Evolutionary conservation across 2,888 invertebrate genomes (phyloP), one percentile per base, ranked within the genome.

Genomic region (Pachymerium ferrugineum): DNA sequence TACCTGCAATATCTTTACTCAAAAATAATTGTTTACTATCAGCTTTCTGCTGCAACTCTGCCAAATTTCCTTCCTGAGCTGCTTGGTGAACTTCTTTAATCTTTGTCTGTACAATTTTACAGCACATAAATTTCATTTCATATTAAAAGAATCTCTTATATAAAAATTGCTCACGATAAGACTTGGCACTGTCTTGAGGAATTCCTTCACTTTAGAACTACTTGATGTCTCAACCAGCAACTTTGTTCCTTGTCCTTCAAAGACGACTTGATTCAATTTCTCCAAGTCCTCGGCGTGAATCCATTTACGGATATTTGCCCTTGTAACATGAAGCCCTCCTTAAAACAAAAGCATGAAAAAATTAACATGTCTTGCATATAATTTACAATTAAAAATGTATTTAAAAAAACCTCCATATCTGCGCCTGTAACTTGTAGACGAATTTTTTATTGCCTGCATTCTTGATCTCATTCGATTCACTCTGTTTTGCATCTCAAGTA

Each of bases 301-400:
- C 96, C 96, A 97, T 85, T 95, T 95, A 78, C 95, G 86, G 77
- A 97, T 94, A 81, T 93, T 94, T 77, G 94, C 91, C 74, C 91
- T 88, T 79, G 90, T 92, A 79, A 93, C 89, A 22, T 22, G 22
- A 47, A 47, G 16, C 8, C 47, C 47, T 47, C 47, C 47, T 47
- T n/a, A n/a, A n/a, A n/a, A n/a, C n/a, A n/a, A n/a, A 47, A 16
- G 47, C 47, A 47, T 47, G 2, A 47, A 8, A 19, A 16, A 3
- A 47, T 22, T 22, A 47, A 47, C n/a, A n/a, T n/a, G n/a, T n/a
- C n/a, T n/a, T n/a, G n/a, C n/a, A n/a, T n/a, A n/a, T n/a, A n/a
- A n/a, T n/a, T n/a, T n/a, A n/a, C n/a, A n/a, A n/a, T n/a, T n/a
- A n/a, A n/a, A n/a, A n/a, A n/a, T n/a, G n/a, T n/a, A n/a, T n/a